Evolutionary conservation across 2,888 invertebrate genomes (phyloP).

Genomic region (Mythimna loreyi): DNA sequence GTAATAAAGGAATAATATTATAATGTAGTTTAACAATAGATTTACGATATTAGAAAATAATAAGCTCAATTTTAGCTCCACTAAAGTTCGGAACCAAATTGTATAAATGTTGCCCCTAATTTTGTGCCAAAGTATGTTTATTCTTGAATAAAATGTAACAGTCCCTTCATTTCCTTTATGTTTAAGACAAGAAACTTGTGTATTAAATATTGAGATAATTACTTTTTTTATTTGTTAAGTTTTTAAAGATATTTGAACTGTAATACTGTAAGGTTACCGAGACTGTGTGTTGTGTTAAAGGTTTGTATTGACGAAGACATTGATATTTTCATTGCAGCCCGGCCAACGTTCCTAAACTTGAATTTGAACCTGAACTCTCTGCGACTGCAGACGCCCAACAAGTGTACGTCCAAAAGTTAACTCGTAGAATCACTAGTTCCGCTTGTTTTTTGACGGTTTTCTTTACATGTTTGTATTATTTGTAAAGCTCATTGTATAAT

Average conservation of each 20-base stretch:
- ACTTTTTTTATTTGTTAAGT: conserved; percentile 20
- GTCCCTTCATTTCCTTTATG: conserved; percentile 2
- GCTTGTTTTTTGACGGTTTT: conserved; percentile 79
- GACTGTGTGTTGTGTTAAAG: conserved; percentile 48
- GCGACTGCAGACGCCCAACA: conserved; percentile 96
- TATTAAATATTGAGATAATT: conserved; percentile 1
- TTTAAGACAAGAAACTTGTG: conserved; percentile 31
- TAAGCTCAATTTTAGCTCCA: conserved; percentile 13
- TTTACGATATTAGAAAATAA: conserved; percentile 15
- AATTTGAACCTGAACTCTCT: conserved; percentile 98
- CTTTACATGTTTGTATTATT: conserved; percentile 68
- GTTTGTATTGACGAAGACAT: conserved; percentile 74
- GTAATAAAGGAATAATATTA: conserved; percentile 19
- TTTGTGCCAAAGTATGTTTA: conserved; percentile 8
- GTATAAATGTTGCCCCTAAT: conserved; percentile 12
- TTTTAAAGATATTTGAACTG: conserved; percentile 1
- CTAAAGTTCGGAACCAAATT: conserved; percentile 20
- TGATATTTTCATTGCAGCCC: conserved; percentile 95
- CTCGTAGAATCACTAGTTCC: conserved; percentile 85
- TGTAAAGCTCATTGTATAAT: conserved; percentile 67
- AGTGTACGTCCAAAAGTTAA: conserved; percentile 94
- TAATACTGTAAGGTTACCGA: conserved; percentile 29
- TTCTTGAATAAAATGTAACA: conserved; percentile 6
- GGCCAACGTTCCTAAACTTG: conserved; percentile 99
- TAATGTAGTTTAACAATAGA: conserved; percentile 34